Percentiles rank a stretch among this genome's conserved stretches.
These are phyloP conservation scores for Passer montanus DNA, from an alignment of 2,113 vertebrate species.

Conservation along the genomic window DNA sequence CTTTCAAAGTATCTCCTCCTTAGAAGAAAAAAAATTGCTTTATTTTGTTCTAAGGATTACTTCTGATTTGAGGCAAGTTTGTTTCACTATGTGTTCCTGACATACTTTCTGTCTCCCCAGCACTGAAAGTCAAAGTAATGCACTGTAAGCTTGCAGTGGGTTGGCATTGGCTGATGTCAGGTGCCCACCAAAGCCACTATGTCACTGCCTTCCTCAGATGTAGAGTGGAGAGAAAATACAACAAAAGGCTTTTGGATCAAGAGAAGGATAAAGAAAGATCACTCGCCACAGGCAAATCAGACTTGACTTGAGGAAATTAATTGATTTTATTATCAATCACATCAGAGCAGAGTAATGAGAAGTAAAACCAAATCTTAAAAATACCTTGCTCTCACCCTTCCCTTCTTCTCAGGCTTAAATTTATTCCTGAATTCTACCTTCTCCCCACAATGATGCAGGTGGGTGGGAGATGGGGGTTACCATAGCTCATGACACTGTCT, in stretches of 20 bases:
- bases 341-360: not conserved
- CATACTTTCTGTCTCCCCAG: not conserved
- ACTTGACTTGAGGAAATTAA: not conserved
- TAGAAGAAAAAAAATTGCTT: not conserved
- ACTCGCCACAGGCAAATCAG: not conserved
- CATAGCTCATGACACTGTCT: not conserved
- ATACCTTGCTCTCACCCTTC: not conserved
- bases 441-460: rapidly evolving
- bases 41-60: slow-evolving; percentile 44
- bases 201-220: not conserved
- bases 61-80: slow-evolving; percentile 5
- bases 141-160: not conserved
- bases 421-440: not conserved
- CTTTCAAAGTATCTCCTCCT: not conserved
- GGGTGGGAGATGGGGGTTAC: not conserved
- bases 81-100: not conserved
- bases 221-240: not conserved
- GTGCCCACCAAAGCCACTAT: not conserved
- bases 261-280: not conserved
- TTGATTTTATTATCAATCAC: not conserved
- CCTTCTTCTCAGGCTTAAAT: not conserved
- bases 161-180: not conserved
- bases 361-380: not conserved
- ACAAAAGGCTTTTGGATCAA: not conserved
- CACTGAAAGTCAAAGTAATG: slow-evolving; percentile 35